Evolutionary conservation across 2,113 vertebrate genomes (phyloP).

Genomic region (Amazona guildingii): DNA sequence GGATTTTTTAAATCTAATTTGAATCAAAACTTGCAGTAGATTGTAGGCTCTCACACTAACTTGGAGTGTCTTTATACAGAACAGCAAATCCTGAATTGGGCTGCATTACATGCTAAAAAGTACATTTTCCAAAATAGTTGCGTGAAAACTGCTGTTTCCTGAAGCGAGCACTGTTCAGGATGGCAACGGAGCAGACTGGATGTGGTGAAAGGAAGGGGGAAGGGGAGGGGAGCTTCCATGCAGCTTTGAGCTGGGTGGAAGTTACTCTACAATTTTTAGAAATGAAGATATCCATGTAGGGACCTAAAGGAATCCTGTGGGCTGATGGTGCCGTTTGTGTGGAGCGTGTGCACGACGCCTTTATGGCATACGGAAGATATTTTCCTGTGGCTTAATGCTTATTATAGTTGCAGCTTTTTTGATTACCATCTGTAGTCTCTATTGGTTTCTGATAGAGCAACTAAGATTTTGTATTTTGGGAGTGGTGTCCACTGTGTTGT

Average conservation of each 20-base stretch:
- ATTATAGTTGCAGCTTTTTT: conserved; percentile 27
- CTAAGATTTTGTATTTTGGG: background rate
- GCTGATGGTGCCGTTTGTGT: conserved; percentile 57
- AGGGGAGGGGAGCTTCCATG: background rate
- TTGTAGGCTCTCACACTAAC: background rate
- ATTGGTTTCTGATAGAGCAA: conserved; percentile 28
- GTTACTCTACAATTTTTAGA: conserved; percentile 50
- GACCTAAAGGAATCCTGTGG: conserved; percentile 68
- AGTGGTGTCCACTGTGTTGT: background rate
- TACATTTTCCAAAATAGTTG: background rate
- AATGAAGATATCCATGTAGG: conserved; percentile 57
- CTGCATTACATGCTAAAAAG: background rate
- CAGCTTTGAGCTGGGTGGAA: conserved; percentile 10
- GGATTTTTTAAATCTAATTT: background rate
- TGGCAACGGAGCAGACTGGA: background rate
- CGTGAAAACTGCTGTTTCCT: background rate
- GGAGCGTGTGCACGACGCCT: background rate
- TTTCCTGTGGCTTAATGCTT: conserved; percentile 11
- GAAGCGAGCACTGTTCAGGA: background rate
- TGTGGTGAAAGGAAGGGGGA: background rate
- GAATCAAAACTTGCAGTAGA: background rate
- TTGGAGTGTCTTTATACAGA: background rate
- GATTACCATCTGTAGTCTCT: conserved; percentile 22
- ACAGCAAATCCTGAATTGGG: background rate
- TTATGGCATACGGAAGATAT: background rate